Evolutionary conservation across 2,888 invertebrate genomes (phyloP).

Genomic region (Scrobipalpa atriplicella): DNA sequence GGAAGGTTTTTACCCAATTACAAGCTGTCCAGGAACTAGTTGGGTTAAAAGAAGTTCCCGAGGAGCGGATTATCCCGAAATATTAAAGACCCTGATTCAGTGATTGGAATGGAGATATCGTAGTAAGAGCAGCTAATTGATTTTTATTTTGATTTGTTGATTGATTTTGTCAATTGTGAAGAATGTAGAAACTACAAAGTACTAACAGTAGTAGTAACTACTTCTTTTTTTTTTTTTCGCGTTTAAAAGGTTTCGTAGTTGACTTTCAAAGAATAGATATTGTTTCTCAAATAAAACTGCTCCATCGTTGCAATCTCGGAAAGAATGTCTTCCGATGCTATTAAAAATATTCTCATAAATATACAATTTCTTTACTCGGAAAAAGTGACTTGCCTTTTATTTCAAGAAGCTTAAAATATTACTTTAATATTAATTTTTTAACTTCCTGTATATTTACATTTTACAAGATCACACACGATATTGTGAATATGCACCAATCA

Average conservation of each 20-base stretch:
- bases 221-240: too few species aligned
- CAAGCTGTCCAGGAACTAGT: constrained; percentile 40
- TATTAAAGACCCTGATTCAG: too few species aligned
- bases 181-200: too few species aligned
- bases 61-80: not conserved
- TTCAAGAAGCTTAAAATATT: too few species aligned
- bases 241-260: too few species aligned
- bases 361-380: not conserved
- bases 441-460: too few species aligned
- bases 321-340: not conserved
- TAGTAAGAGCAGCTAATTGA: too few species aligned
- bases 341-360: constrained; percentile 13
- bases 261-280: too few species aligned
- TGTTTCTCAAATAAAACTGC: not conserved
- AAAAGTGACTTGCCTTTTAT: not conserved
- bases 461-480: not conserved
- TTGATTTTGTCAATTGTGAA: too few species aligned
- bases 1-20: constrained; percentile 60
- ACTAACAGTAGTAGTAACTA: too few species aligned
- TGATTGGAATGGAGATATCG: not conserved
- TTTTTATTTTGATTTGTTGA: too few species aligned
- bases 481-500: not conserved
- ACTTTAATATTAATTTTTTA: too few species aligned
- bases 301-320: not conserved
- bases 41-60: constrained; percentile 14